phyloP scores from a whole-genome alignment of 2,888 invertebrate species.

The Augiades crinisus region DNA sequence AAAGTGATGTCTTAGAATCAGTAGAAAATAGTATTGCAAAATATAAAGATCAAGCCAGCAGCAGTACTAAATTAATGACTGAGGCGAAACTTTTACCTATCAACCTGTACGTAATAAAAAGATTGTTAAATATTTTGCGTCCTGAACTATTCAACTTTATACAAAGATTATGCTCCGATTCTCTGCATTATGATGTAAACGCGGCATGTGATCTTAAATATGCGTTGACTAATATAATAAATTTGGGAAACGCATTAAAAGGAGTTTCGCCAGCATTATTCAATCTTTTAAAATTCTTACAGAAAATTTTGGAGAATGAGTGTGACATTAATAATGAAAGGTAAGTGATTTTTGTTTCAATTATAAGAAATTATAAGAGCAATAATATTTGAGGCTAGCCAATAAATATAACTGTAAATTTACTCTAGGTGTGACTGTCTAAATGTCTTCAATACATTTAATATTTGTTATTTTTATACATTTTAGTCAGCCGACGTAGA shows the following conservation, averaged over 20 bases:
- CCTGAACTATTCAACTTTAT: constrained; percentile 32
- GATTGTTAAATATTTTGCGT: constrained; percentile 54
- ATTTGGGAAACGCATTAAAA: constrained; percentile 38
- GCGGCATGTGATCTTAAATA: constrained; percentile 25
- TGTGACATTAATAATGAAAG: constrained; percentile 38
- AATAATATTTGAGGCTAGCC: too few relatives aligned
- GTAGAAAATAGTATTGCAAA: constrained; percentile 45
- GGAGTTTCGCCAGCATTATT: constrained; percentile 55
- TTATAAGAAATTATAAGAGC: too few relatives aligned
- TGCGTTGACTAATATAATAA: constrained; percentile 32
- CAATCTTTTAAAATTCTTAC: constrained; percentile 51
- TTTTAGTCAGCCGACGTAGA: too few relatives aligned
- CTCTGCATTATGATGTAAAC: constrained; percentile 1
- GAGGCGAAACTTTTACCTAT: constrained; percentile 78
- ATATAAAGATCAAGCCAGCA: constrained; percentile 33
- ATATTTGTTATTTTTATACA: too few relatives aligned
- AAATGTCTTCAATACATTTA: too few relatives aligned
- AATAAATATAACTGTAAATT: too few relatives aligned
- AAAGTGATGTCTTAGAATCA: constrained; percentile 37
- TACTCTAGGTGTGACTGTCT: too few relatives aligned
- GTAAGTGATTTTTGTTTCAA: constrained; percentile 41
- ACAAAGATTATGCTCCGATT: constrained; percentile 24
- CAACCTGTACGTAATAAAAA: constrained; percentile 74
- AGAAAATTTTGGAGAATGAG: constrained; percentile 39
- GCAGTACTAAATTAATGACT: constrained; percentile 29